A percentile compares a stretch with the other conserved stretches of the same genome.
These are phyloP conservation scores for Leptobrachium ailaonicum DNA, from an alignment of 2,113 vertebrate species.

Conservation along the genomic window DNA sequence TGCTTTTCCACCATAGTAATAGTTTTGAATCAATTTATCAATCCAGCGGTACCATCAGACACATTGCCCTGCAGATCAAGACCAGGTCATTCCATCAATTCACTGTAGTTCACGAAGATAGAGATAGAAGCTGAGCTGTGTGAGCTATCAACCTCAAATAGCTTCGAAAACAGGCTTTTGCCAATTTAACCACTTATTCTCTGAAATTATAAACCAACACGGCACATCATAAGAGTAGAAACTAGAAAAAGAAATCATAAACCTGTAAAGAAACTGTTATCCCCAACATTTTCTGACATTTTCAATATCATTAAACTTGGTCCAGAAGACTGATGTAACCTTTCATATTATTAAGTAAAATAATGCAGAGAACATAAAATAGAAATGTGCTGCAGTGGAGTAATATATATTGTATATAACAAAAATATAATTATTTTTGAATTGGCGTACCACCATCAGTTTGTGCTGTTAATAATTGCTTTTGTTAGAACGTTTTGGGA, in stretches of 20 bases:
- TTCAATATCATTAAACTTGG: constrained; percentile 26
- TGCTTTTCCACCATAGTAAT: constrained; percentile 99
- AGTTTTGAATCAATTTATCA: constrained; percentile 99
- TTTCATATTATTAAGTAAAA: constrained; percentile 4
- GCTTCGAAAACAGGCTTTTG: constrained; percentile 87
- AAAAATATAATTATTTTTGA: too few relatives aligned
- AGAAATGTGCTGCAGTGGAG: too few relatives aligned
- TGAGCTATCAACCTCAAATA: constrained; percentile 81
- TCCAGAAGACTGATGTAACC: constrained; percentile 5
- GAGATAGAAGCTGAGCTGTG: constrained; percentile 72
- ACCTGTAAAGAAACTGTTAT: constrained; percentile 31
- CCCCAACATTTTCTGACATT: constrained; percentile 28
- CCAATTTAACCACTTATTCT: constrained; percentile 82
- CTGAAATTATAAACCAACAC: constrained; percentile 55
- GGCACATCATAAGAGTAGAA: not conserved
- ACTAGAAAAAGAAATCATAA: not conserved
- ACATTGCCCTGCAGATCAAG: constrained; percentile 98
- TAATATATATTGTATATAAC: too few relatives aligned
- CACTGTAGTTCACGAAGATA: constrained; percentile 86
- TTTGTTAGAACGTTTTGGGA: too few relatives aligned
- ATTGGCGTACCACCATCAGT: too few relatives aligned
- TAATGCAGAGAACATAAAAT: constrained; percentile 13
- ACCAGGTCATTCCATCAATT: constrained; percentile 99
- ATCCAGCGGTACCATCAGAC: constrained; percentile 95
- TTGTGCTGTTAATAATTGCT: too few relatives aligned